Conservation (phyloP, 2,888 invertebrate genomes). For the Drosophila niveifrons region DNA sequence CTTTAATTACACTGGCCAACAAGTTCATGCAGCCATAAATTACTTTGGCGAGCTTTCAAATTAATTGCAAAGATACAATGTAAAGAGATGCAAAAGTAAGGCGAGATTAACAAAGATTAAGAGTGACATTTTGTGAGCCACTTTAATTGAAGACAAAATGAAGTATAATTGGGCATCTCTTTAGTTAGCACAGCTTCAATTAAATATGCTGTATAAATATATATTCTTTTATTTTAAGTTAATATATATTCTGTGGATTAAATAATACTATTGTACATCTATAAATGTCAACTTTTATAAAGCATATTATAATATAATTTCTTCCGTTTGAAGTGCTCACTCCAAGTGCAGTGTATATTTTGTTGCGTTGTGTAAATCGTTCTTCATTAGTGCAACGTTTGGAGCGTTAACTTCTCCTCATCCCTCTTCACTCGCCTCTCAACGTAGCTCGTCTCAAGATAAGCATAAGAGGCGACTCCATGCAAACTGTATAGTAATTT, state of each 20-base stretch:
- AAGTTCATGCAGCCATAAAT: background rate
- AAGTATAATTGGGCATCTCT: no score
- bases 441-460: background rate
- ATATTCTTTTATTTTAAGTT: no score
- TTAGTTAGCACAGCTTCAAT: no score
- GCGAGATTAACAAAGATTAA: no score
- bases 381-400: slow-evolving; percentile 37
- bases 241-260: no score
- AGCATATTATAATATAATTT: no score
- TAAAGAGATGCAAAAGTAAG: no score
- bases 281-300: no score
- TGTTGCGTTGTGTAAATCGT: slow-evolving; percentile 27
- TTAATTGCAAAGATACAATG: background rate
- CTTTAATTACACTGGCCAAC: slow-evolving; percentile 42
- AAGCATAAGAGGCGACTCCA: background rate
- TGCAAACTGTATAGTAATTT: slow-evolving; percentile 21
- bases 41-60: background rate
- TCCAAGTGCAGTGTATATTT: background rate
- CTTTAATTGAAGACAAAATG: background rate
- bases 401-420: slow-evolving; percentile 31
- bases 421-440: background rate
- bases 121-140: background rate
- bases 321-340: background rate
- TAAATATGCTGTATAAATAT: no score
- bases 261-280: no score